A percentile compares a stretch with the other conserved stretches of the same genome.
These are phyloP conservation scores for Dioctria linearis DNA, from an alignment of 2,888 invertebrate species.

Conservation along the genomic window DNA sequence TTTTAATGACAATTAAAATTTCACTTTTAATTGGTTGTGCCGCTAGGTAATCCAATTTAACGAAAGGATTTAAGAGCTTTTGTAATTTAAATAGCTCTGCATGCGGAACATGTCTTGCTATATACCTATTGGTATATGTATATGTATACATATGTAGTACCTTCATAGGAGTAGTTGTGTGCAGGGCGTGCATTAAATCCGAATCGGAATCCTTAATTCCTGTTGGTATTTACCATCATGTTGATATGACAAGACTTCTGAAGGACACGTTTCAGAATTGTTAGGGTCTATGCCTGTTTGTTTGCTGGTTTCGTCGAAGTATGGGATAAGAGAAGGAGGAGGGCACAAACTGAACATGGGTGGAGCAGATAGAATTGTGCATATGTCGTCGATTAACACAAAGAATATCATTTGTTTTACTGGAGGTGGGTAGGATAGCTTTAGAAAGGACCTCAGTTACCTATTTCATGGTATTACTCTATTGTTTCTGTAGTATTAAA, in stretches of 20 bases:
- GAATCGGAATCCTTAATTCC: constrained; percentile 27
- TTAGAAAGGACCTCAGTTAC: constrained; percentile 37
- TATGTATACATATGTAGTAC: background rate
- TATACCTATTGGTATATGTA: too few relatives aligned
- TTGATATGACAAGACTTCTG: constrained; percentile 45
- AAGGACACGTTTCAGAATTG: constrained; percentile 40
- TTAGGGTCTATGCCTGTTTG: constrained; percentile 32
- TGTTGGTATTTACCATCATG: constrained; percentile 32
- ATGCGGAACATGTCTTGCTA: too few relatives aligned
- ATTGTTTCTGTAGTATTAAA: constrained; percentile 44
- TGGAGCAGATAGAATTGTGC: constrained; percentile 14
- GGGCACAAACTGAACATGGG: constrained; percentile 3
- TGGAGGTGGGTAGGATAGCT: constrained; percentile 11
- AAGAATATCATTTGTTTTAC: constrained; percentile 22
- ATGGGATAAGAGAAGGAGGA: background rate
- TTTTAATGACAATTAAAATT: constrained; percentile 60
- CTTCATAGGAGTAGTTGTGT: background rate
- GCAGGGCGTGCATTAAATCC: constrained; percentile 28
- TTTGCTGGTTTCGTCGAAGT: background rate
- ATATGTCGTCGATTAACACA: constrained; percentile 24
- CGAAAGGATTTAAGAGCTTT: constrained; percentile 41
- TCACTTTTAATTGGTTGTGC: constrained; percentile 60
- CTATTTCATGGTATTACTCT: constrained; percentile 12
- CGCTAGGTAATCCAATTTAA: constrained; percentile 45
- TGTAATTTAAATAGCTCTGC: constrained; percentile 21